A percentile compares a stretch with the other conserved stretches of the same genome.
Evolutionary conservation across 1,140 invertebrate genomes (phyloP).

Genomic region (Formica exsecta): DNA sequence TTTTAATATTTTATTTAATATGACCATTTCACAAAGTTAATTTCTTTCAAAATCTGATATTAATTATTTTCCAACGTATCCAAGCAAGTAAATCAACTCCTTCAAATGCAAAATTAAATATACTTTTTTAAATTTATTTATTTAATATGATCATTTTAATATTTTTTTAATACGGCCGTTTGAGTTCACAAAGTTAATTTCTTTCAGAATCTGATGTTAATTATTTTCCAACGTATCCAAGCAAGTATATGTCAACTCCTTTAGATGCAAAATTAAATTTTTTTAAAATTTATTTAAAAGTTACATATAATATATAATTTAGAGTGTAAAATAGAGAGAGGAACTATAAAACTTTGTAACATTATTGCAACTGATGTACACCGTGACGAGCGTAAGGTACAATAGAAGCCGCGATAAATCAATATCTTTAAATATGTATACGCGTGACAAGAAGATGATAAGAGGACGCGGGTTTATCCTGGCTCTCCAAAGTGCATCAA

Average conservation of each 20-base stretch:
- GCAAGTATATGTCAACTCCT: neutral
- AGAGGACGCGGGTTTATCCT: slow-evolving; percentile 7
- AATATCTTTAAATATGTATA: neutral
- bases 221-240: neutral
- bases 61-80: too few species aligned
- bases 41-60: too few species aligned
- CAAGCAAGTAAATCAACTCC: too few species aligned
- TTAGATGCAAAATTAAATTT: neutral
- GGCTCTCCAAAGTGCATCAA: slow-evolving; percentile 34
- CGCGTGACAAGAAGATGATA: slow-evolving; percentile 2
- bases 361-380: neutral
- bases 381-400: neutral
- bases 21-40: too few species aligned
- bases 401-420: slow-evolving; percentile 1
- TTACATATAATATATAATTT: neutral
- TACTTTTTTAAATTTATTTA: neutral
- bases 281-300: neutral
- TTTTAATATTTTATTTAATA: too few species aligned
- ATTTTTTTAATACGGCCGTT: neutral
- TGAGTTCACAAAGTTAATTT: neutral
- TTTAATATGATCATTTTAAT: too few species aligned
- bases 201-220: neutral
- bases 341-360: neutral
- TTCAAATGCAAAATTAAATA: too few species aligned
- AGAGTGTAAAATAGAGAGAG: neutral